These are phyloP conservation scores for Irena cyanogastra DNA, from an alignment of 2,113 vertebrate species.

Conservation along the genomic window DNA sequence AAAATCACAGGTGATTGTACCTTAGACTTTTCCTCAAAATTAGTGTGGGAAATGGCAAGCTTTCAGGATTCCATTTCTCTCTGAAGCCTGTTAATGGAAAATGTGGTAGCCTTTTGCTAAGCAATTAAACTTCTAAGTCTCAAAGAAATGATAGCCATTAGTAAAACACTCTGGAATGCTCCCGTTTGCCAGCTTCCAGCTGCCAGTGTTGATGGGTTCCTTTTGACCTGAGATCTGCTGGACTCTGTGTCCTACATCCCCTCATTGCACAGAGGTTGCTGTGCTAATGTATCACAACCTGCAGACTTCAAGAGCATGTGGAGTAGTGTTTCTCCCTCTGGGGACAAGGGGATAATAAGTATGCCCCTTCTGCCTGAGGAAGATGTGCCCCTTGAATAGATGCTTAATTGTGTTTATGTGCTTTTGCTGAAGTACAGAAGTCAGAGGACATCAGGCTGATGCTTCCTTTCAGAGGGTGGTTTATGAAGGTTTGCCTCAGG, in stretches of 20 bases:
- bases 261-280: background rate
- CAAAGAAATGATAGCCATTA: background rate
- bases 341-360: background rate
- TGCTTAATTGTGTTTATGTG: background rate
- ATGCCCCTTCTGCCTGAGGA: constrained; percentile 13
- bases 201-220: background rate
- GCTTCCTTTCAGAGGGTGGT: background rate
- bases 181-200: background rate
- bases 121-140: background rate
- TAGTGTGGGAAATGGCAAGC: background rate
- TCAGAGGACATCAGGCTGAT: background rate
- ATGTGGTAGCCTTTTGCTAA: background rate
- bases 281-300: background rate
- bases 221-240: background rate
- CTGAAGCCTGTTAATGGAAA: background rate
- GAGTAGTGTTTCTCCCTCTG: background rate
- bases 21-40: background rate
- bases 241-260: background rate
- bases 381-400: background rate
- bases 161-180: background rate
- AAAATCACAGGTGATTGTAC: background rate
- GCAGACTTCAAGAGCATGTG: background rate
- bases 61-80: background rate
- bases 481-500: background rate
- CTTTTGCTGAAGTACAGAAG: background rate